A percentile compares a stretch with the other conserved stretches of the same genome.
phyloP scores from a whole-genome alignment of 2,888 invertebrate genomes.

The Chouioia cunea region DNA sequence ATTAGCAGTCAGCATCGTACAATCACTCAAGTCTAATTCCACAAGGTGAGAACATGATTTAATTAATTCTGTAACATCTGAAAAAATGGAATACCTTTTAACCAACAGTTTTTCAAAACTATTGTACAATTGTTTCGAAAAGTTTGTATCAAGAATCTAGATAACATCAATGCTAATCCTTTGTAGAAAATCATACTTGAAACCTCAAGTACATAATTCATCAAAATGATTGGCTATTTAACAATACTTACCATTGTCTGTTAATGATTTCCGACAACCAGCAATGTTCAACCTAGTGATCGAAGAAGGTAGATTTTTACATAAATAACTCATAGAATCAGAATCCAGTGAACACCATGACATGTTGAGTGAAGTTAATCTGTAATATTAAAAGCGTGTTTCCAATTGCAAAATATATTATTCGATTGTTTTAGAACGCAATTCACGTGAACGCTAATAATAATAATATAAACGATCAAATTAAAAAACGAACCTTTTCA shows the following conservation, averaged over 20 bases:
- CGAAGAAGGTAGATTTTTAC: slow-evolving; percentile 74
- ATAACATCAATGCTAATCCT: too few relatives aligned
- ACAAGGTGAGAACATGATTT: slow-evolving; percentile 78
- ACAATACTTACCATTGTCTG: slow-evolving; percentile 77
- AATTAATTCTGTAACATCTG: slow-evolving; percentile 69
- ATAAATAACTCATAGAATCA: slow-evolving; percentile 74
- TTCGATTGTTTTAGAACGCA: too few relatives aligned
- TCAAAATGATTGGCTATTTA: too few relatives aligned
- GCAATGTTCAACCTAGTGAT: slow-evolving; percentile 84
- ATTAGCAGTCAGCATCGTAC: slow-evolving; percentile 77
- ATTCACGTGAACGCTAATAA: too few relatives aligned
- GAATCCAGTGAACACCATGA: slow-evolving; percentile 83
- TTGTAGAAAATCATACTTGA: too few relatives aligned
- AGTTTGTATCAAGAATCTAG: too few relatives aligned
- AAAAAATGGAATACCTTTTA: too few relatives aligned
- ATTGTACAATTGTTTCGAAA: too few relatives aligned
- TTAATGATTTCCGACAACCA: slow-evolving; percentile 83
- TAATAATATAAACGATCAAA: not conserved
- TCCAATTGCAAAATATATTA: too few relatives aligned
- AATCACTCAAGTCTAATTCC: slow-evolving; percentile 92
- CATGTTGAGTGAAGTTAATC: slow-evolving; percentile 80
- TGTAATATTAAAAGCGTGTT: slow-evolving; percentile 61
- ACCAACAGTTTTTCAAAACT: too few relatives aligned
- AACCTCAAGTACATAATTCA: slow-evolving; percentile 72
- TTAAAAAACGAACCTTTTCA: slow-evolving; percentile 63